phyloP scores from a whole-genome alignment of 2,797 vertebrate species.

The Rhabdomys pumilio region DNA sequence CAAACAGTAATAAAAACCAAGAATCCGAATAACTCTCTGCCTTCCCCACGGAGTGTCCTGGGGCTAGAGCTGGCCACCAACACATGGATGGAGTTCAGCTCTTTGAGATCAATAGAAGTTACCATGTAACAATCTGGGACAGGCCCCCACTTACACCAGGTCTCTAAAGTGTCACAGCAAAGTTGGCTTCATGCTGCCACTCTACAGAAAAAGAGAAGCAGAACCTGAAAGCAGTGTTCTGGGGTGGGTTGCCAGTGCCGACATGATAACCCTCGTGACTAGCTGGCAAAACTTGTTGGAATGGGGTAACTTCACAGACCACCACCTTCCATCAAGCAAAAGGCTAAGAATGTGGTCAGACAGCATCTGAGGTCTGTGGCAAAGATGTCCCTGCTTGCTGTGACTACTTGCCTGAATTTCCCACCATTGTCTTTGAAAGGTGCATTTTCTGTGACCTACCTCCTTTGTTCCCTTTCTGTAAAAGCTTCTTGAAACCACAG shows the following conservation, averaged over 20 bases:
- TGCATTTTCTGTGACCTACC: too few species aligned
- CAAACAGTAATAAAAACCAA: not conserved
- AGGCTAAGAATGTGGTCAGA: not conserved
- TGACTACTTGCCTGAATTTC: not conserved
- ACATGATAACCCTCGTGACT: not conserved
- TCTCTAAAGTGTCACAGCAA: rapidly evolving
- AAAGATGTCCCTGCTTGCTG: not conserved
- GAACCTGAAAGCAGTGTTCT: not conserved
- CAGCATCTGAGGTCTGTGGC: rapidly evolving
- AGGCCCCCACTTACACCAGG: rapidly evolving
- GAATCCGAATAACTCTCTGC: not conserved
- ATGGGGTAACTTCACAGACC: not conserved
- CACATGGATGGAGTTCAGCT: constrained; percentile 63
- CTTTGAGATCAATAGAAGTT: not conserved
- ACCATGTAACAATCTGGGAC: not conserved
- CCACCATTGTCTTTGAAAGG: not conserved
- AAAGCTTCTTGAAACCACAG: not conserved
- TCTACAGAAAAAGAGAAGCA: not conserved
- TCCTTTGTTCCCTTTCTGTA: not conserved
- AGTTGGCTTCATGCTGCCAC: too few species aligned
- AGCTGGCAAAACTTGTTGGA: too few species aligned
- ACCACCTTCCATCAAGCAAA: not conserved
- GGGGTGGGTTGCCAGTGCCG: rapidly evolving
- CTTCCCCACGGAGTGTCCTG: constrained; percentile 49
- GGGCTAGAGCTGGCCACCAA: constrained; percentile 62